phyloP scores from a whole-genome alignment of 1,140 invertebrate genomes.

The Drosophila pectinifera region DNA sequence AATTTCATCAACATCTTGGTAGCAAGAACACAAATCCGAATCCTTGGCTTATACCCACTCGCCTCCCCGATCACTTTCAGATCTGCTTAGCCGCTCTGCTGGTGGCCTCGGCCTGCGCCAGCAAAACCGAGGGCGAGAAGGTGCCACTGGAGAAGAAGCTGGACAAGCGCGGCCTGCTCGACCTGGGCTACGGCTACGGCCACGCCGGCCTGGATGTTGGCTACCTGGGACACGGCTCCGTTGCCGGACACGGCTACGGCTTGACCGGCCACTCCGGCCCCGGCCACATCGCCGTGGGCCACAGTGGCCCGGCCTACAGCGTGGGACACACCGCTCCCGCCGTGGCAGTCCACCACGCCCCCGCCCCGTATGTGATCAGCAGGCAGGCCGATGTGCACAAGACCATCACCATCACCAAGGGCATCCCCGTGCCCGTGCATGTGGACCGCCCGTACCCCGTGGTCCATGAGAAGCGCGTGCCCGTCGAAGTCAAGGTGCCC shows the following conservation, averaged over 20 bases:
- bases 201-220: slow-evolving; percentile 87
- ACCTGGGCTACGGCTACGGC: slow-evolving; percentile 87
- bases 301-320: slow-evolving; percentile 53
- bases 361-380: slow-evolving; percentile 85
- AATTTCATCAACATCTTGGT: neutral
- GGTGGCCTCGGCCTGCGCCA: slow-evolving; percentile 87
- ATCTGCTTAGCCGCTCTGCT: slow-evolving; percentile 89
- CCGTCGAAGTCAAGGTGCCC: slow-evolving; percentile 88
- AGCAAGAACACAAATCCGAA: too few species aligned
- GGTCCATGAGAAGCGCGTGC: slow-evolving; percentile 88
- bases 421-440: slow-evolving; percentile 88
- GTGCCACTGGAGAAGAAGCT: slow-evolving; percentile 87
- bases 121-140: slow-evolving; percentile 85
- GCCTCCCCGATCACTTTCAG: slow-evolving; percentile 85
- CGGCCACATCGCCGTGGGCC: slow-evolving; percentile 60
- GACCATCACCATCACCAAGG: slow-evolving; percentile 90
- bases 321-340: slow-evolving; percentile 52
- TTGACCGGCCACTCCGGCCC: slow-evolving; percentile 67
- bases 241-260: slow-evolving; percentile 86
- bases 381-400: slow-evolving; percentile 88
- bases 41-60: neutral
- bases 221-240: slow-evolving; percentile 87
- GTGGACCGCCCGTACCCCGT: slow-evolving; percentile 88
- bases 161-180: slow-evolving; percentile 87
- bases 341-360: slow-evolving; percentile 57